phyloP scores from a whole-genome alignment of 1,140 invertebrate species.

The Drosophila sproati region DNA sequence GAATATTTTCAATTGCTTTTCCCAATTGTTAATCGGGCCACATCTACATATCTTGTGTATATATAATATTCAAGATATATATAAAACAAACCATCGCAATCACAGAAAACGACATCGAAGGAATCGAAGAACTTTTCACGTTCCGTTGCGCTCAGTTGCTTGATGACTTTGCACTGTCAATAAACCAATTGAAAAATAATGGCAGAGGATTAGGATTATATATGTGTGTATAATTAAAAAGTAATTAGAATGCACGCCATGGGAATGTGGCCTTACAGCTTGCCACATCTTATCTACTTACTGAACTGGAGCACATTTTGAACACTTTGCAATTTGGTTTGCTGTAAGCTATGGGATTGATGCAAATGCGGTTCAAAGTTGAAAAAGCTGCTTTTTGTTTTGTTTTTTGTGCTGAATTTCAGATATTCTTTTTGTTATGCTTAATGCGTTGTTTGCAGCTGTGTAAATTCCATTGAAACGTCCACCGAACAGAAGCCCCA shows the following conservation, averaged over 20 bases:
- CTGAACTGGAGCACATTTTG: constrained; percentile 17
- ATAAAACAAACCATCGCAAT: constrained; percentile 84
- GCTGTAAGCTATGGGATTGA: constrained; percentile 3
- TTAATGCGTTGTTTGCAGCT: constrained; percentile 1
- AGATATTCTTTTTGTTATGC: constrained; percentile 14
- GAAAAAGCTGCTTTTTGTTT: background rate
- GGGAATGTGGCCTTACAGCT: constrained; percentile 4
- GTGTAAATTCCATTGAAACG: constrained; percentile 39
- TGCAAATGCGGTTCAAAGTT: constrained; percentile 40
- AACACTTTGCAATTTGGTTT: background rate
- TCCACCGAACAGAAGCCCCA: constrained; percentile 14
- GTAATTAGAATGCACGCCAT: constrained; percentile 7
- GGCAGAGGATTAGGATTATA: background rate
- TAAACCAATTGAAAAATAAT: background rate
- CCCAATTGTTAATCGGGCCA: no score
- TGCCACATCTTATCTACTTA: constrained; percentile 37
- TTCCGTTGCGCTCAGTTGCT: constrained; percentile 58
- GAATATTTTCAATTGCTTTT: no score
- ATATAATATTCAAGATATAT: background rate
- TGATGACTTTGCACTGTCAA: constrained; percentile 48
- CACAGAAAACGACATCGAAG: constrained; percentile 84
- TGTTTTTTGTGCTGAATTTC: background rate
- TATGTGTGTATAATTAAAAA: background rate
- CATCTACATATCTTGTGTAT: background rate
- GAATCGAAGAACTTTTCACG: constrained; percentile 81